phyloP scores from a whole-genome alignment of 1,140 invertebrate genomes.

The Caenorhabditis remanei region DNA sequence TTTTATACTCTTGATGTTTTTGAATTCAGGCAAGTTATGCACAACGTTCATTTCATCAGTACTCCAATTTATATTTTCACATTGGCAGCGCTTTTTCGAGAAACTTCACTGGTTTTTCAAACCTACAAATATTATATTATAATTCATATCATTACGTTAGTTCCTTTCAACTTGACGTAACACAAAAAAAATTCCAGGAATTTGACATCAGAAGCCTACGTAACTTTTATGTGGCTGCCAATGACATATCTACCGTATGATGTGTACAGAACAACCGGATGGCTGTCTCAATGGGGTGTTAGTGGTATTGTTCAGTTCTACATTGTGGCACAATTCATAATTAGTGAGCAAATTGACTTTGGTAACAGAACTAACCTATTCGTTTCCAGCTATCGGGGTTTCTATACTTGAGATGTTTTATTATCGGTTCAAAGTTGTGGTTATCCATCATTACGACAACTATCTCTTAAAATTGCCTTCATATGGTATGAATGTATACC shows the following conservation, averaged over 20 bases:
- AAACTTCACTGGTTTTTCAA: neutral
- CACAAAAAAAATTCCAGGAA: neutral
- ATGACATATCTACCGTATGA: conserved; percentile 16
- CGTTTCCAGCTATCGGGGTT: neutral
- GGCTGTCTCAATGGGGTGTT: neutral
- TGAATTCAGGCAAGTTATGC: neutral
- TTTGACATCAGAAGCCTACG: neutral
- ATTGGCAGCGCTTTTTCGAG: neutral
- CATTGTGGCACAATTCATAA: neutral
- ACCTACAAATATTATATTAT: neutral
- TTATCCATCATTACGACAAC: neutral
- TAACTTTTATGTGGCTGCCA: neutral
- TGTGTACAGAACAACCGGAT: neutral
- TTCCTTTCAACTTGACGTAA: neutral
- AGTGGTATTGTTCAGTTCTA: conserved; percentile 6
- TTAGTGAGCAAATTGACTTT: neutral
- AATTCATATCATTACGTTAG: neutral
- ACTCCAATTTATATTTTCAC: neutral
- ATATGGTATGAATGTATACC: neutral
- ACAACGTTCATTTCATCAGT: neutral
- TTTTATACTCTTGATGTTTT: neutral
- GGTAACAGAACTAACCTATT: neutral
- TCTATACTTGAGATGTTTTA: neutral
- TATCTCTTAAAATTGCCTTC: neutral
- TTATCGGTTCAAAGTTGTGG: neutral